A percentile compares a stretch with the other conserved stretches of the same genome.
Evolutionary conservation across 2,797 vertebrate genomes (phyloP).

Genomic region (Eidolon dupreanum): DNA sequence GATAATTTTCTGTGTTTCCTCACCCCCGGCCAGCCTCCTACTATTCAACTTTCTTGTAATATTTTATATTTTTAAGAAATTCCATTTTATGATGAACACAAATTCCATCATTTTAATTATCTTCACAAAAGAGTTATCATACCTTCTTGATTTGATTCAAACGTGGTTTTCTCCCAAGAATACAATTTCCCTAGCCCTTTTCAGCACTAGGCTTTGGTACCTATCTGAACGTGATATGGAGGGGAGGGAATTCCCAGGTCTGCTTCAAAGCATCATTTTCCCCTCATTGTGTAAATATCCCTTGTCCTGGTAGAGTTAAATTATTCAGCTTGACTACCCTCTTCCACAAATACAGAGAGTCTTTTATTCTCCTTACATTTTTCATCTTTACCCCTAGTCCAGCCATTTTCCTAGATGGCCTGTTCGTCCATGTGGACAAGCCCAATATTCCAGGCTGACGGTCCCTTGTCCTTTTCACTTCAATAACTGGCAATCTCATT

Average conservation of each 20-base stretch:
- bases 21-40: background rate
- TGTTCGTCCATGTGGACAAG: background rate
- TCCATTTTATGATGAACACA: slow-evolving; percentile 6
- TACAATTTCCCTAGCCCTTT: background rate
- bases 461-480: background rate
- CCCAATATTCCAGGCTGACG: background rate
- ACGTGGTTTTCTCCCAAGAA: background rate
- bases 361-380: background rate
- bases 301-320: background rate
- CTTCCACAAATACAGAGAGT: background rate
- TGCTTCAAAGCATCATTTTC: background rate
- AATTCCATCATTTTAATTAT: background rate
- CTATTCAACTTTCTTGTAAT: background rate
- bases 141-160: slow-evolving; percentile 11
- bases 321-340: background rate
- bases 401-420: background rate
- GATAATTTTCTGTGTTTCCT: slow-evolving; percentile 49
- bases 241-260: background rate
- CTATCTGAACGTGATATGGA: background rate
- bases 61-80: slow-evolving; percentile 54
- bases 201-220: background rate
- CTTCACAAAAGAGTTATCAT: slow-evolving; percentile 7
- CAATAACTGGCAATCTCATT: background rate
- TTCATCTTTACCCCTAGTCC: background rate
- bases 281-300: background rate